Base-by-base conservation (phyloP, 1,140 invertebrate genomes). In the Tetramorium alpestre region DNA sequence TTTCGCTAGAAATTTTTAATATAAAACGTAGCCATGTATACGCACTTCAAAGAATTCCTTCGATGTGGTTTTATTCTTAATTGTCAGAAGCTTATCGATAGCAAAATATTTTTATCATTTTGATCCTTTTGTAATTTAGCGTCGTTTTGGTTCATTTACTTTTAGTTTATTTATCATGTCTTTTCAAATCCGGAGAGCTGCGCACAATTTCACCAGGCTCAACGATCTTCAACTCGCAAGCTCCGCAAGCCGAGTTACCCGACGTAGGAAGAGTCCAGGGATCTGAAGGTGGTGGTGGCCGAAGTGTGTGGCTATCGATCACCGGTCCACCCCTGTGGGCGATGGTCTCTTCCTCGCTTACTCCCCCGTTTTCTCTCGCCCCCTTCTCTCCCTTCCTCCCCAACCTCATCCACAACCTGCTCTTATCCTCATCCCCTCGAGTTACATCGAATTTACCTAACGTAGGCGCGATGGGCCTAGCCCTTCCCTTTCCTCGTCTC, bases 371-470 rank as follows among this genome's bases (percentile, higher is more conserved):
- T 80, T 85, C 85, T 69, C 86, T 38, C 70, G 49, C 58, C 22
- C 58, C 22, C 62, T 7, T 22, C 60, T 51, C 62, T 38, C 56
- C 76, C 25, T 25, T 33, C 18, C 51, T 77, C 72, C 70, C 58
- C 85, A 38, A 44, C 78, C 67, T 69, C 80, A 58, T 22, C 80
- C 51, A 67, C 62, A 54, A 89, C 73, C 72, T 81, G 72, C 85
- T 88, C 90, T 89, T 87, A 86, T 85, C 86, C 92, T 88, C 88
- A 93, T 91, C 92, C 93, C 93, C 86, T 89, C 89, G 90, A 92
- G 93, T 94, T 94, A 93, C 89, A 93, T 88, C 89, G 92, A 94
- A 94, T 94, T 94, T 94, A 94, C 93, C 93, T 94, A 94, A 93
- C 93, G 91, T 92, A 94, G 92, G 91, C 91, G 91, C 91, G 89